Evolutionary conservation across 2,797 vertebrate species (phyloP).

Genomic region (Sitta carolinensis): DNA sequence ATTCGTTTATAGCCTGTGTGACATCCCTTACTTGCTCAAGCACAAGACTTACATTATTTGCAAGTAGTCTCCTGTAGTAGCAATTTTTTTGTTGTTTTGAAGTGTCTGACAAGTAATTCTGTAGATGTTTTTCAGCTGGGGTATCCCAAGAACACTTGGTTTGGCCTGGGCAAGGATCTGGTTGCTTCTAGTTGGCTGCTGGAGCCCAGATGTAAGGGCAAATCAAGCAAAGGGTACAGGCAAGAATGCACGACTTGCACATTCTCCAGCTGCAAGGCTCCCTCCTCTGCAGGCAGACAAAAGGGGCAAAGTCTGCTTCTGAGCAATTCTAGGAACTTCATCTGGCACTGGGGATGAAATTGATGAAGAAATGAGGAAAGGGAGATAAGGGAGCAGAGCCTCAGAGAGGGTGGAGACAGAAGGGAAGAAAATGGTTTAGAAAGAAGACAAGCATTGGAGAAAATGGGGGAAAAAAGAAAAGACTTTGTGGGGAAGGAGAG

Average conservation of each 20-base stretch:
- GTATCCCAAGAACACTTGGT: not conserved
- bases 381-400: not conserved
- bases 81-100: not conserved
- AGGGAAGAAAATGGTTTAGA: not conserved
- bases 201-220: not conserved
- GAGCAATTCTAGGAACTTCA: constrained; percentile 15
- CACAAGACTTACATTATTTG: fast-evolving
- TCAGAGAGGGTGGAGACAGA: not conserved
- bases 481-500: constrained; percentile 17
- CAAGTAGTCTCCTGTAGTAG: not conserved
- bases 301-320: constrained; percentile 23
- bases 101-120: not conserved
- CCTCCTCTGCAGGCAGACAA: constrained; percentile 59
- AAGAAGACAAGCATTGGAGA: not conserved
- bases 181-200: not conserved
- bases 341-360: not conserved
- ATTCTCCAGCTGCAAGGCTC: constrained; percentile 41
- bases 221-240: not conserved
- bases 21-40: not conserved
- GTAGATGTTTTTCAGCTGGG: not conserved
- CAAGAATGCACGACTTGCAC: constrained; percentile 48
- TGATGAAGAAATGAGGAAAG: not conserved
- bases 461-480: constrained; percentile 41
- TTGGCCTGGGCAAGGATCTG: not conserved
- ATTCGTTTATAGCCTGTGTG: not conserved